Base-by-base conservation (phyloP, 2,888 invertebrate genomes). In the Drosophila lacicola region DNA sequence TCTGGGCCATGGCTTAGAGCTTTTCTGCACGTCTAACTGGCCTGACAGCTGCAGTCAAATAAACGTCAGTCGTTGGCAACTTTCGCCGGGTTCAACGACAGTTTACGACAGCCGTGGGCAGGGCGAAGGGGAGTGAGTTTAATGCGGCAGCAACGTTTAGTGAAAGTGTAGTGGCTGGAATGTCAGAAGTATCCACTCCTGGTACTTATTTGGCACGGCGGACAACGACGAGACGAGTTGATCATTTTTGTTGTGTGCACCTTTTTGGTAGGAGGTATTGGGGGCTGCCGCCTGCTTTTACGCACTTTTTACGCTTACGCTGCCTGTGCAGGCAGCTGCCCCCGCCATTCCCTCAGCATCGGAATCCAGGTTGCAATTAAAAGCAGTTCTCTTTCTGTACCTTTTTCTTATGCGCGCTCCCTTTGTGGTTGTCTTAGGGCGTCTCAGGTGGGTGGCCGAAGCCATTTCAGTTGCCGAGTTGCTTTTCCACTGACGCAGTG, bases 31-130 rank as follows among this genome's bases (percentile, higher is more conserved):
- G 74, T 60, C 66, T 64, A 66, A 78, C 70, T 61, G 62, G 25
- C 60, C 82, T 74, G 88, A 88, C 86, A 85, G 86, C 75, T 82
- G 88, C 81, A 88, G 81, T 88, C 81, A 82, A 82, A 82, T 82
- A 82, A 88, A 88, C 86, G 81, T 82, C 81, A 82, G 65, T 71
- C 75, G 56, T 55, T 71, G 73, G 57, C 76, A 70, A 78, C 74
- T 63, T 76, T 51, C 70, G 53, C 50, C 42, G 65, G 65, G 64
- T 77, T 74, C 65, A 77, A 78, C 74, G 78, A 77, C 78, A 77
- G 72, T 71, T 71, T 62, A 70, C 72, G 71, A 72, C 62, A 63
- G 64, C 55, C 62, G 51, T 54, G 19, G 11, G 33, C 19, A 14
- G 51, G 25, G 17, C 17, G 58, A n/a, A 25, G 25, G 11, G 10